Evolutionary conservation across 92 coral and sea anemone species (phyloP).

Genomic region (Siderastrea radians): DNA sequence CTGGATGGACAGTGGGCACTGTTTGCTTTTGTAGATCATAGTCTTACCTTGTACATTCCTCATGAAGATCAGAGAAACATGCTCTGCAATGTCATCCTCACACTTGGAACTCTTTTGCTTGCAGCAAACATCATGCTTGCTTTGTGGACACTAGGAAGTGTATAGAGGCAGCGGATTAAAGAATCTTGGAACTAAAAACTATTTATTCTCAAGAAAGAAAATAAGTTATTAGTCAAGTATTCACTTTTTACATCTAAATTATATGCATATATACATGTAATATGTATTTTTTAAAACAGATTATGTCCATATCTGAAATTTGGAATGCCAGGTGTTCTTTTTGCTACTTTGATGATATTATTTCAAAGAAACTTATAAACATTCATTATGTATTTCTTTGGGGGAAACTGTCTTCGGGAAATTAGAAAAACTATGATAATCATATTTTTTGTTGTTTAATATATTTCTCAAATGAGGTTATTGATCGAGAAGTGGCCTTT

Average conservation of each 20-base stretch:
- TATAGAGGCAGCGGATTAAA: constrained; percentile 19
- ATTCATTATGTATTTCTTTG: background rate
- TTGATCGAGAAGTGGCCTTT: too few species aligned
- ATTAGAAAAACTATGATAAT: too few species aligned
- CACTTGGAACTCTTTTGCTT: constrained; percentile 89
- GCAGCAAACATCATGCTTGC: constrained; percentile 95
- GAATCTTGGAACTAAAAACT: background rate
- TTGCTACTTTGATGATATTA: too few species aligned
- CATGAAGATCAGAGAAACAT: constrained; percentile 88
- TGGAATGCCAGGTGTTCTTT: background rate
- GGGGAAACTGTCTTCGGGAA: too few species aligned
- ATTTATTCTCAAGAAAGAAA: background rate
- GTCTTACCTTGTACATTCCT: constrained; percentile 75
- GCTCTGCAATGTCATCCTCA: constrained; percentile 84
- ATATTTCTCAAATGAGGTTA: too few species aligned
- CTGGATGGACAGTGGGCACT: constrained; percentile 99
- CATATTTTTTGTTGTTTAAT: too few species aligned
- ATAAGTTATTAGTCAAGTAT: background rate
- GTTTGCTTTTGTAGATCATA: constrained; percentile 88
- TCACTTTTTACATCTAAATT: background rate
- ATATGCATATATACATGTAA: background rate
- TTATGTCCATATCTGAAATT: background rate
- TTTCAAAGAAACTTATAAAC: too few species aligned
- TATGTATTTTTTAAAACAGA: too few species aligned
- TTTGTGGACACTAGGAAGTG: constrained; percentile 94